phyloP scores from a whole-genome alignment of 2,888 invertebrate genomes.

The Microplitis deprimator region DNA sequence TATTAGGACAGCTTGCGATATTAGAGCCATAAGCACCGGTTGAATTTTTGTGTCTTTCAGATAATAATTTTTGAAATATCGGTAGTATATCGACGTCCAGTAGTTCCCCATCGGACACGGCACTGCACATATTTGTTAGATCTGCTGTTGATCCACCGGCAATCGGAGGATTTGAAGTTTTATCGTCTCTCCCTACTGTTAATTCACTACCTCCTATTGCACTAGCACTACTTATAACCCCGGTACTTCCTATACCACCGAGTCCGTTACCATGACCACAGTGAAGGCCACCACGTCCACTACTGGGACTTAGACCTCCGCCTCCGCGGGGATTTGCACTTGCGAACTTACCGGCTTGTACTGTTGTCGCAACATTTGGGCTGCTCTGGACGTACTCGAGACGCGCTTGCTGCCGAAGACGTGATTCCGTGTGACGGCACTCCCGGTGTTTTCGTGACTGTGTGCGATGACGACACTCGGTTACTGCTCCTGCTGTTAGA shows the following conservation, averaged over 20 bases:
- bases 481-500: conserved; percentile 43
- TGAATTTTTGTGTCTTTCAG: conserved; percentile 82
- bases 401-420: conserved; percentile 65
- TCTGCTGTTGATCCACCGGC: conserved; percentile 61
- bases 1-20: conserved; percentile 93
- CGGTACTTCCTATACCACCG: conserved; percentile 3
- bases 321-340: conserved; percentile 72
- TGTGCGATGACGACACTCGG: conserved; percentile 64
- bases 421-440: conserved; percentile 63
- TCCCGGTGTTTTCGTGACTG: conserved; percentile 58
- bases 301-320: conserved; percentile 50
- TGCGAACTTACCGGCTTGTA: conserved; percentile 73
- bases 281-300: conserved; percentile 70
- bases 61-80: conserved; percentile 92
- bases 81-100: conserved; percentile 90
- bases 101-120: conserved; percentile 87
- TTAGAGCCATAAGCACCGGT: conserved; percentile 80
- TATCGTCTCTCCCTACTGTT: conserved; percentile 31
- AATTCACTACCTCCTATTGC: conserved; percentile 41
- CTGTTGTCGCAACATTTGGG: conserved; percentile 74
- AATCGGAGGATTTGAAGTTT: conserved; percentile 31
- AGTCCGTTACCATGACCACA: conserved; percentile 19
- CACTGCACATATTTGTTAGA: conserved; percentile 77
- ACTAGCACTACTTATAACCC: conserved; percentile 34
- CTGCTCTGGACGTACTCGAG: conserved; percentile 76